phyloP scores from a whole-genome alignment of 1,140 invertebrate species.

The Nasonia vitripennis region DNA sequence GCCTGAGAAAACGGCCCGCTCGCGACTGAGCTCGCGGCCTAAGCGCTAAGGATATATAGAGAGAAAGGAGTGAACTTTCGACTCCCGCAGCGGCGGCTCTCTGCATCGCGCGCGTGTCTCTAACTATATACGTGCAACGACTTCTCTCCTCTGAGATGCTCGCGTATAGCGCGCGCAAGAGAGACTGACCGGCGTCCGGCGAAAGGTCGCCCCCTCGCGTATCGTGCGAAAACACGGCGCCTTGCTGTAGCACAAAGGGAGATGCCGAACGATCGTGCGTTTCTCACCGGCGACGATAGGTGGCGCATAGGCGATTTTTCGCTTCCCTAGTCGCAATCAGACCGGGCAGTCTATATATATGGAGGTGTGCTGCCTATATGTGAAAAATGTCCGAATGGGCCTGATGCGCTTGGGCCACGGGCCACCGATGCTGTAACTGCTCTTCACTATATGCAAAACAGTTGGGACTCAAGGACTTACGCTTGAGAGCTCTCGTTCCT shows the following conservation, averaged over 20 bases:
- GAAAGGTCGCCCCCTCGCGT: slow-evolving; percentile 61
- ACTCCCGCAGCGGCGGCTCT: slow-evolving; percentile 58
- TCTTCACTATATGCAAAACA: background rate
- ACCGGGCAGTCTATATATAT: too few relatives aligned
- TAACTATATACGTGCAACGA: slow-evolving; percentile 1
- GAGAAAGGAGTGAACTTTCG: slow-evolving; percentile 67
- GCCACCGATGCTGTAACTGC: too few relatives aligned
- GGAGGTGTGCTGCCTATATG: too few relatives aligned
- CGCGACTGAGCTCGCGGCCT: slow-evolving; percentile 44
- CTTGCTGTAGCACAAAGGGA: background rate
- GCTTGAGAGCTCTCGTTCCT: too few relatives aligned
- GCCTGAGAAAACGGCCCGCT: slow-evolving; percentile 23
- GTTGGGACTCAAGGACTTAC: too few relatives aligned
- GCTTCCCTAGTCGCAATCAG: too few relatives aligned
- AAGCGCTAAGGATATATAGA: slow-evolving; percentile 45
- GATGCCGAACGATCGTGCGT: too few relatives aligned
- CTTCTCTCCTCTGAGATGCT: background rate
- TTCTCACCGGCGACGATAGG: too few relatives aligned
- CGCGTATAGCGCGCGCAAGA: background rate
- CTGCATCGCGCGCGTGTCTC: slow-evolving; percentile 54
- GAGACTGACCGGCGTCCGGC: slow-evolving; percentile 67
- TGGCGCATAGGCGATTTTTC: too few relatives aligned
- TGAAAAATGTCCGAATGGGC: too few relatives aligned
- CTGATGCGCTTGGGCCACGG: too few relatives aligned
- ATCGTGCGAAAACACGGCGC: slow-evolving; percentile 67